Evolutionary conservation across 2,888 invertebrate genomes (phyloP).

Genomic region (Chelonus formosanus): DNA sequence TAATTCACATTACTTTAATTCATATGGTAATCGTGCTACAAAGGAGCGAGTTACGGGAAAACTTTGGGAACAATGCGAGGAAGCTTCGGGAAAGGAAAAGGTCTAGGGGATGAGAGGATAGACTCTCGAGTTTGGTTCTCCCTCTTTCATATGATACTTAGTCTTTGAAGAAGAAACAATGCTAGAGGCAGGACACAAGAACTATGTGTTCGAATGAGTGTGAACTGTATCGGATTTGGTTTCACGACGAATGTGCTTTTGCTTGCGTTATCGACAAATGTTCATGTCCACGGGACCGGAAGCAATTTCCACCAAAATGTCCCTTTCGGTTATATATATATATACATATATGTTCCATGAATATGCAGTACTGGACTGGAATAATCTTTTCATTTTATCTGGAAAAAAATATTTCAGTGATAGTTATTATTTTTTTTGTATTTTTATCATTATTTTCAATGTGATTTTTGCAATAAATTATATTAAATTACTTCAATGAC

Average conservation of each 20-base stretch:
- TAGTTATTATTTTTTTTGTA: too few relatives aligned
- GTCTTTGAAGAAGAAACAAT: constrained; percentile 15
- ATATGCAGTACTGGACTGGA: background rate
- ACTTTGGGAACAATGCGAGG: constrained; percentile 62
- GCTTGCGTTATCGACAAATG: constrained; percentile 59
- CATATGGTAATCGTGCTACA: constrained; percentile 77
- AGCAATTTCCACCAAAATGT: constrained; percentile 54
- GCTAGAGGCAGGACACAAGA: constrained; percentile 34
- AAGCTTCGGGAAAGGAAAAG: constrained; percentile 45
- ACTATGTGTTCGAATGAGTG: constrained; percentile 40
- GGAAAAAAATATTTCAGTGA: too few relatives aligned
- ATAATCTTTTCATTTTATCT: background rate
- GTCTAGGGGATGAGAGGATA: constrained; percentile 18
- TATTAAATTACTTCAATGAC: too few relatives aligned
- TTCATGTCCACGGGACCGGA: constrained; percentile 60
- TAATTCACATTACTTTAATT: constrained; percentile 84
- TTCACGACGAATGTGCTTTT: constrained; percentile 34
- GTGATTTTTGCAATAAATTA: too few relatives aligned
- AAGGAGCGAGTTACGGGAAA: constrained; percentile 55
- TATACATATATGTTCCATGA: background rate
- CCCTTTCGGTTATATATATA: background rate
- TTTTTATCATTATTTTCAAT: too few relatives aligned
- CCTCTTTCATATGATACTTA: constrained; percentile 13
- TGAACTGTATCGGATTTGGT: constrained; percentile 60
- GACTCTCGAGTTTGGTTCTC: constrained; percentile 22